Evolutionary conservation across 2,888 invertebrate genomes (phyloP).

Genomic region (Lycaena phlaeas): DNA sequence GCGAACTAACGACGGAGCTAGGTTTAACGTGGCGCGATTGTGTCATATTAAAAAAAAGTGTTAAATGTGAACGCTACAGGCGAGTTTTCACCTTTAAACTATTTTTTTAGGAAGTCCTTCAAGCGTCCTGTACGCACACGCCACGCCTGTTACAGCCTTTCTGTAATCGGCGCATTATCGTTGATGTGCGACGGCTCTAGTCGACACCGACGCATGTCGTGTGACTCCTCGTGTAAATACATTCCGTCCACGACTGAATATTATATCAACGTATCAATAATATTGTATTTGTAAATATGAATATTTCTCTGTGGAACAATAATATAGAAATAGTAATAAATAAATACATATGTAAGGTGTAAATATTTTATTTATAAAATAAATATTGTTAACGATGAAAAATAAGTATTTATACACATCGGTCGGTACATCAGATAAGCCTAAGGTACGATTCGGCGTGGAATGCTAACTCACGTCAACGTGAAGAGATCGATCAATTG

Average conservation of each 20-base stretch:
- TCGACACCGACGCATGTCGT: too few relatives aligned
- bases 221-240: too few relatives aligned
- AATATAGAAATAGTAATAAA: neutral
- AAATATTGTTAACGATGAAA: neutral
- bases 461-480: slow-evolving; percentile 4
- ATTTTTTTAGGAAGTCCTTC: too few relatives aligned
- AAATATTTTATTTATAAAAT: slow-evolving; percentile 21
- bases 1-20: too few relatives aligned
- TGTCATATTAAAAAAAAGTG: too few relatives aligned
- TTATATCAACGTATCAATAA: neutral
- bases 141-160: too few relatives aligned
- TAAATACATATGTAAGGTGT: slow-evolving; percentile 13
- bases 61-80: too few relatives aligned
- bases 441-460: slow-evolving; percentile 13
- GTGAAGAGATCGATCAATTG: neutral
- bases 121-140: too few relatives aligned
- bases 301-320: neutral
- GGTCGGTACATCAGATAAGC: neutral
- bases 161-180: too few relatives aligned
- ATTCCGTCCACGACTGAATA: slow-evolving; percentile 4
- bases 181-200: too few relatives aligned
- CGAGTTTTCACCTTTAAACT: too few relatives aligned
- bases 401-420: neutral
- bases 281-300: neutral
- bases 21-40: too few relatives aligned